Conservation (phyloP, 2,888 invertebrate genomes). For the Drosophila algonquin region DNA sequence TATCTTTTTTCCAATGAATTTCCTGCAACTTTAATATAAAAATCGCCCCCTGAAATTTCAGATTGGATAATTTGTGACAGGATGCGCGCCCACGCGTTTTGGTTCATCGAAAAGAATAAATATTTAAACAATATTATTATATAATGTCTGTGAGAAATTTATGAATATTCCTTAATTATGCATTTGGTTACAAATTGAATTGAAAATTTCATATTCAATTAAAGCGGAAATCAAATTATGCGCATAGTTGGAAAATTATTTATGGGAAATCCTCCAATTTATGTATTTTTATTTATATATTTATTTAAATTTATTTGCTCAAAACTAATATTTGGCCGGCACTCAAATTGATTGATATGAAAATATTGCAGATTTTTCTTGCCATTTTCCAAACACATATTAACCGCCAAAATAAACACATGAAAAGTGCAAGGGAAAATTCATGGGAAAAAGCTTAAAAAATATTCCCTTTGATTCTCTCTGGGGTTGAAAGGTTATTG, state of each 20-base stretch:
- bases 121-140: conserved; percentile 13
- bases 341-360: conserved; percentile 40
- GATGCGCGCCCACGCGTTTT: conserved; percentile 31
- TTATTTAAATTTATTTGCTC: too few relatives aligned
- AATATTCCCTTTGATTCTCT: conserved; percentile 25
- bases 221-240: conserved; percentile 8
- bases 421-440: conserved; percentile 6
- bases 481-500: conserved; percentile 38
- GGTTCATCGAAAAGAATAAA: conserved; percentile 27
- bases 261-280: neutral
- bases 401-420: conserved; percentile 24
- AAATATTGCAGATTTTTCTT: conserved; percentile 10
- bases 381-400: conserved; percentile 1
- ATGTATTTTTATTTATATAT: too few relatives aligned
- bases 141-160: conserved; percentile 12
- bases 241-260: neutral
- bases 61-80: conserved; percentile 26
- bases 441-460: conserved; percentile 13
- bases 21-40: conserved; percentile 29
- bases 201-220: neutral
- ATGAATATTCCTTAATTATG: conserved; percentile 20
- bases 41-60: conserved; percentile 12
- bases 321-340: conserved; percentile 12
- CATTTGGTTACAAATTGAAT: conserved; percentile 2
- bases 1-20: conserved; percentile 31